Percentiles rank a stretch among this genome's conserved stretches.
phyloP scores from a whole-genome alignment of 2,888 invertebrate species.

The Hesperia comma region DNA sequence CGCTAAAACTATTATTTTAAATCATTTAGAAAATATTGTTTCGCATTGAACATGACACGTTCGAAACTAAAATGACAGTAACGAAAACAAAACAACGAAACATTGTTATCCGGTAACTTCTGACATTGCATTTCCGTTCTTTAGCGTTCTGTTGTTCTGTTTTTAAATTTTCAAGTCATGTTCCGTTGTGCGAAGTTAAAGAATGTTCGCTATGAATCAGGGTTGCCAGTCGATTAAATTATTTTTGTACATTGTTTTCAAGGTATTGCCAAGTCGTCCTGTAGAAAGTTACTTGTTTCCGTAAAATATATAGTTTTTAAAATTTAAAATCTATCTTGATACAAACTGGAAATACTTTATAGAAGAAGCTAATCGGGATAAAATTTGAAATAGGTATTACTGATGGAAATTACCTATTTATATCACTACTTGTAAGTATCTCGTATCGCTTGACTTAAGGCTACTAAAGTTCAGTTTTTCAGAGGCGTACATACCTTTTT shows the following conservation, averaged over 20 bases:
- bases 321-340: no score
- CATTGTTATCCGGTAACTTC: not conserved
- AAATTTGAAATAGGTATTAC: no score
- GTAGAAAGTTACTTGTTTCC: not conserved
- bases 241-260: not conserved
- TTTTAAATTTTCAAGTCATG: not conserved
- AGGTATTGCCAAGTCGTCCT: not conserved
- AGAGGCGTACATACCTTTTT: no score
- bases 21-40: no score
- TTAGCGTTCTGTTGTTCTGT: not conserved
- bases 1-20: no score
- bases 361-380: no score
- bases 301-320: not conserved
- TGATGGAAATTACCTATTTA: no score
- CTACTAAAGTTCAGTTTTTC: no score
- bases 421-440: no score
- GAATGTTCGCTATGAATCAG: not conserved
- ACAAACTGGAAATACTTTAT: no score
- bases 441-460: no score
- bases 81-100: not conserved
- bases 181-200: constrained; percentile 1
- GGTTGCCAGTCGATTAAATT: constrained; percentile 5
- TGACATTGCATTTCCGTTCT: constrained; percentile 3
- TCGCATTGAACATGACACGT: no score
- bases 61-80: not conserved